These are phyloP conservation scores for Drosophila atroscutellata DNA, from an alignment of 2,888 invertebrate species.

Conservation along the genomic window DNA sequence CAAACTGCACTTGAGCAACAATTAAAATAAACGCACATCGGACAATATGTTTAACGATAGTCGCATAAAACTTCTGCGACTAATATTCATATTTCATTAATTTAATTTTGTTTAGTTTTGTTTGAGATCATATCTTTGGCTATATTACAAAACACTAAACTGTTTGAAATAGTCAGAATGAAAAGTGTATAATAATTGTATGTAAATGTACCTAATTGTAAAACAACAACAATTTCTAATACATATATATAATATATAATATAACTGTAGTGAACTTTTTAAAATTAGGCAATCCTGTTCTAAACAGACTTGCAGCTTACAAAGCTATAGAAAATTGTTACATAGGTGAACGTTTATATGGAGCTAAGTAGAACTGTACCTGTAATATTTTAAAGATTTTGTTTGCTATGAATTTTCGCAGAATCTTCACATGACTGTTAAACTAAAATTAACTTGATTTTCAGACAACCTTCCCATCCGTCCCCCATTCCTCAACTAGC, in stretches of 20 bases:
- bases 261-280: constrained; percentile 14
- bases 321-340: neutral
- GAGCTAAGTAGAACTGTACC: neutral
- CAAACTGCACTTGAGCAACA: constrained; percentile 43
- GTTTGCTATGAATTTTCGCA: neutral
- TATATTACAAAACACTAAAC: constrained; percentile 58
- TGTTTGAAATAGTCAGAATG: constrained; percentile 18
- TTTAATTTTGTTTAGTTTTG: constrained; percentile 1
- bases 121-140: constrained; percentile 71
- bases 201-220: constrained; percentile 39
- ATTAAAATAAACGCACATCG: constrained; percentile 29
- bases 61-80: constrained; percentile 53
- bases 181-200: constrained; percentile 19
- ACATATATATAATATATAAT: constrained; percentile 6
- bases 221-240: constrained; percentile 65
- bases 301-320: neutral
- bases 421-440: neutral
- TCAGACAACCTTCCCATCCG: neutral
- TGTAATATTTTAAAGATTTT: neutral
- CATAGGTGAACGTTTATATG: neutral
- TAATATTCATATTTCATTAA: constrained; percentile 34
- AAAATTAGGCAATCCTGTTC: constrained; percentile 14
- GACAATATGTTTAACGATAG: constrained; percentile 34
- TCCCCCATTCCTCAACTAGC: neutral
- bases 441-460: neutral